Base-by-base conservation (phyloP, 2,113 vertebrate species). In the Meleagris gallopavo region DNA sequence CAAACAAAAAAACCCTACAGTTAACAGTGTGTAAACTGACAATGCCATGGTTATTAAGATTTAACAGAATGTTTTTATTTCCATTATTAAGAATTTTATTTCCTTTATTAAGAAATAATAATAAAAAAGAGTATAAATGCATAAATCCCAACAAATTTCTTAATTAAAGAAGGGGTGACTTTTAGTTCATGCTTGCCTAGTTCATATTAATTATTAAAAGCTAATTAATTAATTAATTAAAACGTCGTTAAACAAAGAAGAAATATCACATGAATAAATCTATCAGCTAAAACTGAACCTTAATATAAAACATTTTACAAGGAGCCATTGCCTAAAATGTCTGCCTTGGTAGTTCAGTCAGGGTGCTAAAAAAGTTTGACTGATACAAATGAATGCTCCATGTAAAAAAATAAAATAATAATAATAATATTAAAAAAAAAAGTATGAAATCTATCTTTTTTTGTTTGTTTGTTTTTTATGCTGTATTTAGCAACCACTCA, bases 41-140 rank as follows among this genome's bases (percentile, higher is more conserved):
- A 22, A 16, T 25, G 19, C 2, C 0, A 0, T 69, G 8, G 74
- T 75, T 55, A 43, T 57, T 65, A 25, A 10, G 14, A 3, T 85
- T 88, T 45, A 55, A 69, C 9, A 90, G 2, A 3, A 45, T 13
- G 4, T 21, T 13, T 64, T 86, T 75, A 2, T 72, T 92, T 74
- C 13, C 34, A 60, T 78, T 72, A 60, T 34, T 18, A 82, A 72
- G 57, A 60, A 45, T 15, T 29, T 43, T 72, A 50, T 75, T 90
- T 71, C 11, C 32, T 64, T 77, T 67, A 60, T 38, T 15, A 84
- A 75, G 66, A 64, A 43, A 43, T 74, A 48, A 38, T n/a, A n/a
- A n/a, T n/a, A 86, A 5, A 80, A 60, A 24, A 61, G 73, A 75
- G 3, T 15, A 38, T 38, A 77, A 9, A 20, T 57, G 15, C 78